These are phyloP conservation scores for Acanthopleura granulata DNA, from an alignment of 2,888 invertebrate species.

Conservation along the genomic window DNA sequence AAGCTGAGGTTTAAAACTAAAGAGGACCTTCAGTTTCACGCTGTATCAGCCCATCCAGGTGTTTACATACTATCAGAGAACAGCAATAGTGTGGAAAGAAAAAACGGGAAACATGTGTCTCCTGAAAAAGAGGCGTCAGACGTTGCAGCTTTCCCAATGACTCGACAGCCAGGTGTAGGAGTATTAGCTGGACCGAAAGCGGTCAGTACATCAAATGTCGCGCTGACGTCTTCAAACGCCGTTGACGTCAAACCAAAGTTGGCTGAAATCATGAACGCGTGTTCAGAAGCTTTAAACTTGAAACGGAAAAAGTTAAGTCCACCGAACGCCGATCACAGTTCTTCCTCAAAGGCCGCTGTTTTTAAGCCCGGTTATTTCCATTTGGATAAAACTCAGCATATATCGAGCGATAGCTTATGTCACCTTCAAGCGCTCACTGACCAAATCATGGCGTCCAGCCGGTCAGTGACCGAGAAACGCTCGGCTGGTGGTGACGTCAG, in stretches of 20 bases:
- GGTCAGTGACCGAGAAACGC: constrained; percentile 7
- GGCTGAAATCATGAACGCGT: background rate
- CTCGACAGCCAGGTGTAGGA: too few species aligned
- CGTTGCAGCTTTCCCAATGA: too few species aligned
- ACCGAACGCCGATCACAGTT: too few species aligned
- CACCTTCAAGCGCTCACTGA: constrained; percentile 45
- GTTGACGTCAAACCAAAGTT: background rate
- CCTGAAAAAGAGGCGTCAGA: too few species aligned
- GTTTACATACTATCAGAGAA: too few species aligned
- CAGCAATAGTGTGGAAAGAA: too few species aligned
- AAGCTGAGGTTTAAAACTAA: constrained; percentile 46
- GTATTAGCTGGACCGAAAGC: constrained; percentile 27
- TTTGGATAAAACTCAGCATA: background rate
- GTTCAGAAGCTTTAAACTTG: too few species aligned
- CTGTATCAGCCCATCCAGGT: background rate
- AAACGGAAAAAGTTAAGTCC: too few species aligned
- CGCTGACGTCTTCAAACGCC: constrained; percentile 16
- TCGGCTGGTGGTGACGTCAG: background rate
- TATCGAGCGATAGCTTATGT: constrained; percentile 23
- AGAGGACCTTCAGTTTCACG: constrained; percentile 46
- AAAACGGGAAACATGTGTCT: too few species aligned
- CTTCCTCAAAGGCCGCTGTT: too few species aligned
- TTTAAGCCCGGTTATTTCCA: background rate
- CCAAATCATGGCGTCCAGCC: constrained; percentile 41
- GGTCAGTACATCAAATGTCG: background rate